Evolutionary conservation across 2,797 vertebrate genomes (phyloP), one percentile per base, ranked within the genome.

Genomic region (Crocodylus rhombifer): DNA sequence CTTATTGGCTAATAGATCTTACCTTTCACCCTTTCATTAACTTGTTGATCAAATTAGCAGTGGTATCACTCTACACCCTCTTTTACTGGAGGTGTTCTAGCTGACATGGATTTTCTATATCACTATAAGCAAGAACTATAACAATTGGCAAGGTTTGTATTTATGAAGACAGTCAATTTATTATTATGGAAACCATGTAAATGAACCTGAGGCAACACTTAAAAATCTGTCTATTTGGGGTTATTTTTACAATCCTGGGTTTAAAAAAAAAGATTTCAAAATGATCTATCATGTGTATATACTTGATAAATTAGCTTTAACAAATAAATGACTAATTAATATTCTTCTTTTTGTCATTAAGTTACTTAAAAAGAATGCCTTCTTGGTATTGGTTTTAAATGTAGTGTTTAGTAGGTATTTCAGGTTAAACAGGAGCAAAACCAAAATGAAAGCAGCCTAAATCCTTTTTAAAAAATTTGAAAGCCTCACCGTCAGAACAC

Each of bases 301-400:
- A 89, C 51, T 75, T 91, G 83, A 90, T 93, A 97, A 95, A 93
- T 94, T 87, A 90, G 90, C 93, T 95, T 95, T 96, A 94, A 86
- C 89, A 89, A 82, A 74, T 75, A 91, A 94, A 89, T 84, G 75
- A 90, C 62, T 91, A 82, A 57, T 74, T 90, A 1, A 80, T 36
- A 74, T 84, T 26, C 21, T 25, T 73, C 12, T 42, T 42, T 73
- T 14, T 25, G 26, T 26, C 21, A 73, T 7, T 14, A 25, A 51
- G 15, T 61, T 71, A 65, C 55, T 77, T 82, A 77, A 85, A 78
- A 91, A 67, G 92, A 95, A 95, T 95, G 87, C 91, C 90, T 97
- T 65, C 97, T 97, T 97, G 97, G 97, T 95, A 80, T 93, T 81
- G 90, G 71, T 83, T 96, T 95, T 95, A 94, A 97, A 86, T 78